Evolutionary conservation across 1,140 invertebrate species (phyloP), one percentile per base, ranked within the genome.

Genomic region (Drosophila pseudoananassae): DNA sequence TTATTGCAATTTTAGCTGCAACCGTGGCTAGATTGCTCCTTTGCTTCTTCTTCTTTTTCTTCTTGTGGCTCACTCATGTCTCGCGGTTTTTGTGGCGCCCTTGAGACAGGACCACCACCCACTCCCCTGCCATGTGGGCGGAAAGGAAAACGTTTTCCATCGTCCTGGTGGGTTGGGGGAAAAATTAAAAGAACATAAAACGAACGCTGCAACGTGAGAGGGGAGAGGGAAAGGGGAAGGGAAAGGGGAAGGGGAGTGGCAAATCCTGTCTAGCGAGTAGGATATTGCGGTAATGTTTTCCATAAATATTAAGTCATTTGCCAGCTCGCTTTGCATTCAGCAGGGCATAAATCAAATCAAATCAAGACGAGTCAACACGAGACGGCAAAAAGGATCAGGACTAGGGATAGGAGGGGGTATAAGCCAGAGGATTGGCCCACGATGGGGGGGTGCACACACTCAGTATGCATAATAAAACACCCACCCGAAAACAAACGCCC

Each of bases 251-350:
- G 23, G 4, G 49, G n/a, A 1, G 27, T 4, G 29, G 27, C 14
- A 2, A 52, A 33, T 31, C 15, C n/a, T 31, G 64, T 69, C 64
- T 70, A 69, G 66, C 66, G 40, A 64, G 63, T 31, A 64, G 63
- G 63, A 66, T 66, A 66, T 66, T 64, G 66, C 64, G 66, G 66
- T 69, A 69, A 69, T 69, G 66, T 70, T 70, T 70, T 70, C 64
- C 66, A 70, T 70, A 69, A 70, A 70, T 70, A 70, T 70, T 70
- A 70, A 70, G 66, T 69, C 66, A 70, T 70, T 70, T 69, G 64
- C 47, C 33, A 52, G 49, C 63, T 69, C 61, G 66, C 63, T 69
- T 70, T 70, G 66, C 63, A 70, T 70, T 56, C 64, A 70, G 31
- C 66, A 56, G 43, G 64, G 50, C 64, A 70, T 70, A 70, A 70